Base-by-base conservation (phyloP, 2,888 invertebrate species). In the Himalopsyche tibetana region DNA sequence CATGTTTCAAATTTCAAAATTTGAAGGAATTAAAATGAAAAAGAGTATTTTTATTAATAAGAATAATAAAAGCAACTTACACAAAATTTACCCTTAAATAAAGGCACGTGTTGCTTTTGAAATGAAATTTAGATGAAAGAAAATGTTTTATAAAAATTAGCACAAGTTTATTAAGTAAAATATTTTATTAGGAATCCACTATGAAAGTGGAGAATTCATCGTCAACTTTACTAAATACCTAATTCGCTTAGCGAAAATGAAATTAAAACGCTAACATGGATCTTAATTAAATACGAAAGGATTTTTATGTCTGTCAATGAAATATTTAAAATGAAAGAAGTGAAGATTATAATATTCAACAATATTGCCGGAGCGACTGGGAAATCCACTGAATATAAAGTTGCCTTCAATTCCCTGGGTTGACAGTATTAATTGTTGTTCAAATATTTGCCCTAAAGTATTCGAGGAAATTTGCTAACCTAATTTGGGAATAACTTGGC, bases 361-460 rank as follows among this genome's bases (percentile, higher is more conserved):
- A 63, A 63, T 63, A 63, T 63, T 63, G 63, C 28, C 63, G 11
- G 63, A 19, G 28, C 19, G 15, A 63, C 19, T 5, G 63, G 63
- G 8, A 28, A 28, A 28, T 63, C n/a, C 63, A 19, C 19, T 63
- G 63, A 63, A 63, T 63, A 63, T 63, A 63, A 63, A 63, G 63
- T 63, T 63, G 63, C 63, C 28, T 63, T 63, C 63, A 63, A 63
- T 63, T 63, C 63, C 63, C 63, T 63, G 11, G 63, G 63, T 63
- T 63, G 63, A 63, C 80, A 80, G 42, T 80, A 80, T 80, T 80
- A 80, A 80, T 80, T 80, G 80, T 80, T 80, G 42, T 80, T 42
- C n/a, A 80, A 80, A 80, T 80, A 80, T 80, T 80, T 80, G 80
- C 38, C 38, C 42, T 40, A 42, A 80, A 80, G 42, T 80, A 80